Percentiles rank a stretch among this genome's conserved stretches.
These are phyloP conservation scores for Saccostrea cuccullata DNA, from an alignment of 1,140 invertebrate species.

Conservation along the genomic window DNA sequence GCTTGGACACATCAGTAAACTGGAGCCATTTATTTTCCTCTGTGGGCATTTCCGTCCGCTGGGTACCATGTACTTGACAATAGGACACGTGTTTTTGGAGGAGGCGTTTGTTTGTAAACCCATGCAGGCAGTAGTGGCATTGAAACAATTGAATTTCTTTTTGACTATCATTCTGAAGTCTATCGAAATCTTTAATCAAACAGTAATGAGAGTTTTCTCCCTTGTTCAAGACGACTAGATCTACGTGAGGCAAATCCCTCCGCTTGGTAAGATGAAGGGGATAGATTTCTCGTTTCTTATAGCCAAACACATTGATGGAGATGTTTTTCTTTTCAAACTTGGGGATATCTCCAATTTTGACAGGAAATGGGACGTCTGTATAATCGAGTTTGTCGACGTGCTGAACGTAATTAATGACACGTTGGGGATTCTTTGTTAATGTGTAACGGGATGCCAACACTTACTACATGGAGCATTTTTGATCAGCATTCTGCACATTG, in stretches of 20 bases:
- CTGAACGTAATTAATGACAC: no score
- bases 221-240: slow-evolving; percentile 33
- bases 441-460: no score
- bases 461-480: no score
- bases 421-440: no score
- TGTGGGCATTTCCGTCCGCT: no score
- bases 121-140: background rate
- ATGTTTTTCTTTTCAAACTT: no score
- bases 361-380: slow-evolving; percentile 17
- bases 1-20: slow-evolving; percentile 30
- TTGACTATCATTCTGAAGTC: background rate
- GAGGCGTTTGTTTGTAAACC: background rate
- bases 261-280: slow-evolving; percentile 1
- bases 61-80: background rate
- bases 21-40: slow-evolving; percentile 39
- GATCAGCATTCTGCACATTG: no score
- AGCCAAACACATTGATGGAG: background rate
- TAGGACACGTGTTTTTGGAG: background rate
- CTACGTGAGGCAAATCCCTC: background rate
- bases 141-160: background rate
- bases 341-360: background rate
- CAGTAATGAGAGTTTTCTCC: slow-evolving; percentile 21
- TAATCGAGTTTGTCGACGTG: background rate
- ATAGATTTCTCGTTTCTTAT: no score
- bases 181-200: slow-evolving; percentile 34